A percentile compares a stretch with the other conserved stretches of the same genome.
Conservation (phyloP, 2,888 invertebrate genomes). For the Eupithecia pulchellata region DNA sequence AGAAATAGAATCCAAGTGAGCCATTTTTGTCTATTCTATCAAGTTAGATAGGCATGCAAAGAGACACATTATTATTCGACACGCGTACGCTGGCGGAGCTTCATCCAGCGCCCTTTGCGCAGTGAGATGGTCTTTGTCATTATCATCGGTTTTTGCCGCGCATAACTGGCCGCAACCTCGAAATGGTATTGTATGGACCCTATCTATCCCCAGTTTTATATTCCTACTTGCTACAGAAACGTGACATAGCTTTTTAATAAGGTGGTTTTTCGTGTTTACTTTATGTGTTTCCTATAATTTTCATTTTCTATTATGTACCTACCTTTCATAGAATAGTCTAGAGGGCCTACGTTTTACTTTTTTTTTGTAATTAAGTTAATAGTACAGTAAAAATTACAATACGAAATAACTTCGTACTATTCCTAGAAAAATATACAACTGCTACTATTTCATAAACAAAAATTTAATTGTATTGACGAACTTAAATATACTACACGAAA, state of each 20-base stretch:
- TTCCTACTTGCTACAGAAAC: slow-evolving; percentile 47
- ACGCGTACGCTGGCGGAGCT: slow-evolving; percentile 66
- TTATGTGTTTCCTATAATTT: slow-evolving; percentile 2
- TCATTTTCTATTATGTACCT: neutral
- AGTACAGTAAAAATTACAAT: too few relatives aligned
- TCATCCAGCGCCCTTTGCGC: slow-evolving; percentile 78
- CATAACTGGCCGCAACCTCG: slow-evolving; percentile 72
- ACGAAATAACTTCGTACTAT: too few relatives aligned
- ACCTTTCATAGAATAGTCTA: neutral
- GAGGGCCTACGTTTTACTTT: neutral
- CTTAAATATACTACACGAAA: neutral
- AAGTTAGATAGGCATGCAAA: slow-evolving; percentile 45
- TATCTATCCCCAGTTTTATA: slow-evolving; percentile 57
- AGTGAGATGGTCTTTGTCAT: slow-evolving; percentile 74
- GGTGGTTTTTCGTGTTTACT: slow-evolving; percentile 12
- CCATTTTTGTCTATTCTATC: slow-evolving; percentile 17
- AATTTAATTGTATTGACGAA: too few relatives aligned
- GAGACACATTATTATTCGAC: slow-evolving; percentile 70
- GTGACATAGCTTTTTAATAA: slow-evolving; percentile 21
- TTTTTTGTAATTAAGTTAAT: too few relatives aligned
- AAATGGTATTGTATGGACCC: slow-evolving; percentile 57
- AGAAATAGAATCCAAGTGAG: neutral
- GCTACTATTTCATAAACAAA: too few relatives aligned
- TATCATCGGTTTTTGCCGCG: slow-evolving; percentile 83
- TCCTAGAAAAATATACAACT: too few relatives aligned